These are phyloP conservation scores for Carcharodon carcharias DNA, from an alignment of 2,797 vertebrate genomes.

Conservation along the genomic window DNA sequence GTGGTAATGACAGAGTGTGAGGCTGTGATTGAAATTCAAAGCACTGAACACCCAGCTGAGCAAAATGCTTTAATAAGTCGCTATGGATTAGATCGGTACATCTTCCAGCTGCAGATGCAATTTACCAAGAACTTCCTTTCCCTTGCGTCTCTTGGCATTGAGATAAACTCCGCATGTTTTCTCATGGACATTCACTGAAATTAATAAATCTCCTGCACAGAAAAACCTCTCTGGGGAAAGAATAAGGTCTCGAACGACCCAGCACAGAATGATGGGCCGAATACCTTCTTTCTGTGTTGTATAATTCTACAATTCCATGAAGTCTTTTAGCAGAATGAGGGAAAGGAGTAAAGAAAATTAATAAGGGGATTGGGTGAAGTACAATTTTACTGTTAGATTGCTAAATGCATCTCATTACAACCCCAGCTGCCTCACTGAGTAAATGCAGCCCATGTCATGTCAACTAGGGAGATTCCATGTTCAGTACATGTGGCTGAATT, in stretches of 20 bases:
- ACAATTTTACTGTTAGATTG: not conserved
- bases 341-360: not conserved
- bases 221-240: not conserved
- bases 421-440: not conserved
- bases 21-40: slow-evolving; percentile 30
- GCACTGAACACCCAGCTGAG: not conserved
- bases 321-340: not conserved
- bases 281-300: not conserved
- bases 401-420: not conserved
- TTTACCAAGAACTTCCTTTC: not conserved
- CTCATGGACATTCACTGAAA: not conserved
- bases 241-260: no score
- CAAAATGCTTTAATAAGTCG: slow-evolving; percentile 19
- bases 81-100: slow-evolving; percentile 13
- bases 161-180: not conserved
- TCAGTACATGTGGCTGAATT: not conserved
- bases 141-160: not conserved
- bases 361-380: not conserved
- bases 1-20: not conserved
- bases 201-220: not conserved
- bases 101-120: not conserved
- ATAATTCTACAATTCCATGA: not conserved
- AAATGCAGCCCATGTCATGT: not conserved
- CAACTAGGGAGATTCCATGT: not conserved
- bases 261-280: not conserved